Base-by-base conservation (phyloP, 2,888 invertebrate genomes). In the Lottia gigantea region DNA sequence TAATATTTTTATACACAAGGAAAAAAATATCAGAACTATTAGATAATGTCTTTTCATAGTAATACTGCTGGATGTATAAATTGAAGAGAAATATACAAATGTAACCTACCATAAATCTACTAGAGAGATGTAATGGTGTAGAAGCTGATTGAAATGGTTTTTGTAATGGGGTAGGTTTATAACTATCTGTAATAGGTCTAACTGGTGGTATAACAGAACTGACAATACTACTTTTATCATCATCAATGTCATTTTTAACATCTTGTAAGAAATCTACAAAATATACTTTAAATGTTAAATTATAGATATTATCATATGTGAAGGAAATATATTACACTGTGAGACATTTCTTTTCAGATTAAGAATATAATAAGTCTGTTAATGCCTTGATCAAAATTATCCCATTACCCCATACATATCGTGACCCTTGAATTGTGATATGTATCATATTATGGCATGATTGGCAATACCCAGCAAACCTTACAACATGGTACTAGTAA, bases 61-160 rank as follows among this genome's bases (percentile, higher is more conserved):
- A n/a, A n/a, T n/a, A n/a, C n/a, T n/a, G n/a, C n/a, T n/a, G n/a
- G n/a, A n/a, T n/a, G n/a, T n/a, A n/a, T n/a, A n/a, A n/a, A n/a
- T n/a, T n/a, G n/a, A n/a, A n/a, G n/a, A n/a, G n/a, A n/a, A n/a
- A n/a, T n/a, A n/a, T n/a, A n/a, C n/a, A n/a, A n/a, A 16, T 6
- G 1, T 16, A 12, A 72, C 83, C 79, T 83, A 92, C 92, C 92
- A 93, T 92, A 80, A 91, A 95, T 89, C 95, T 92, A 79, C 94
- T 93, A 77, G 94, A 92, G 66, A 96, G 91, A 88, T 95, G 94
- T 26, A 89, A 88, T 2, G 98, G 97, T 0, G 97, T 95, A 3
- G 97, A 93, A 0, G 95, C 93, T 0, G 97, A 95, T 89, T 97
- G 97, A 88, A 98, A 98, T 0, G 95, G 91, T n/a, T 91, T 87